Conservation (phyloP, 2,888 invertebrate species). For the Caenorhabditis uteleia region DNA sequence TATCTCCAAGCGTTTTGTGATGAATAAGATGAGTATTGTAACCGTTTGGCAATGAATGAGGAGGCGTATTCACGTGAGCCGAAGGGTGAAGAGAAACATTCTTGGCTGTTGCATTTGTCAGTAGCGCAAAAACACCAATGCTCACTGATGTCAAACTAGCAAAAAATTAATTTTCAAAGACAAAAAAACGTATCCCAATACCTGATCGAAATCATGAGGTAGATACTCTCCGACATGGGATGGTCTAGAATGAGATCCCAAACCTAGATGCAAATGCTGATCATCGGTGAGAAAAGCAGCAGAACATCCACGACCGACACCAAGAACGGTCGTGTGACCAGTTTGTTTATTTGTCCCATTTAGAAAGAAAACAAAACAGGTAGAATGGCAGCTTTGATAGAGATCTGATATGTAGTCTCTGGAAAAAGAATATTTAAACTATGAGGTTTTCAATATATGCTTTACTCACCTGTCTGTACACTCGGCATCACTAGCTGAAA, state of each 20-base stretch:
- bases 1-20: slow-evolving; percentile 42
- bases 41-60: slow-evolving; percentile 47
- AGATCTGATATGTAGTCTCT: slow-evolving; percentile 48
- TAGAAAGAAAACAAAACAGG: slow-evolving; percentile 60
- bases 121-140: slow-evolving; percentile 67
- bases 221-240: slow-evolving; percentile 59
- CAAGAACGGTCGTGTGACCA: slow-evolving; percentile 50
- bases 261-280: slow-evolving; percentile 58
- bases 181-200: too few species aligned
- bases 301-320: slow-evolving; percentile 62
- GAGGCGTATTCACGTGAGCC: slow-evolving; percentile 45
- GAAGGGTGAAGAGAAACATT: slow-evolving; percentile 42
- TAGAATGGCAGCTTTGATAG: slow-evolving; percentile 52
- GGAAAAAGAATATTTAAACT: slow-evolving; percentile 18
- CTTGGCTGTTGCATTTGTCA: slow-evolving; percentile 58
- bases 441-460: neutral
- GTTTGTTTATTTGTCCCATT: slow-evolving; percentile 62
- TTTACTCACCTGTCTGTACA: slow-evolving; percentile 42
- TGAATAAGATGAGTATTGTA: slow-evolving; percentile 45
- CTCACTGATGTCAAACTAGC: slow-evolving; percentile 60
- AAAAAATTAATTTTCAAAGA: slow-evolving; percentile 11
- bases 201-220: slow-evolving; percentile 62
- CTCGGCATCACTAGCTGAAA: slow-evolving; percentile 54
- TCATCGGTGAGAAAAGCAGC: slow-evolving; percentile 61
- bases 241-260: slow-evolving; percentile 55